Conservation (phyloP, 2,113 vertebrate genomes). For the Peucedramus taeniatus region DNA sequence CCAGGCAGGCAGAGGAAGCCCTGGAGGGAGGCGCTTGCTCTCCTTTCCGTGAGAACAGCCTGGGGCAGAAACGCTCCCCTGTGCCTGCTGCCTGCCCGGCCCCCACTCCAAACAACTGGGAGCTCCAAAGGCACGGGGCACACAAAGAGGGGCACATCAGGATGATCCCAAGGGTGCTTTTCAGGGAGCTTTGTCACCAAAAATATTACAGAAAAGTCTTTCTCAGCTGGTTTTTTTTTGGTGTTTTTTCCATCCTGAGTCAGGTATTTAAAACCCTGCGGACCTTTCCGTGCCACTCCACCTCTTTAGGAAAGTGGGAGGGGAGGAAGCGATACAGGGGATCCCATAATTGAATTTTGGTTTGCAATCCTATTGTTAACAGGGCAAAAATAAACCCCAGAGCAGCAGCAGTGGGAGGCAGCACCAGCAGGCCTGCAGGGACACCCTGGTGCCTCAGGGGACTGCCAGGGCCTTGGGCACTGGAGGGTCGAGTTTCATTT, state of each 20-base stretch:
- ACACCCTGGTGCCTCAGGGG: not conserved
- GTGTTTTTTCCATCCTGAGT: not conserved
- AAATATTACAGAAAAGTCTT: not conserved
- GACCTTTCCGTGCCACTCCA: not conserved
- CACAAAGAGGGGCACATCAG: not conserved
- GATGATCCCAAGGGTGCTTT: not conserved
- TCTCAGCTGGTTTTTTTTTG: not conserved
- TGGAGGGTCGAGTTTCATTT: not conserved
- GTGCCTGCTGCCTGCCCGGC: not conserved
- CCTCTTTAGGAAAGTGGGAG: not conserved
- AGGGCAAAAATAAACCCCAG: not conserved
- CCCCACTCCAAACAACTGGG: fast-evolving
- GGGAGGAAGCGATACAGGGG: not conserved
- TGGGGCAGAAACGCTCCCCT: not conserved
- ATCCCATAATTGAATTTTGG: not conserved
- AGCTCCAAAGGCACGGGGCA: not conserved
- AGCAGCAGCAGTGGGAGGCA: not conserved
- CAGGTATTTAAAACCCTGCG: not conserved
- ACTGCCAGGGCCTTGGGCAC: not conserved
- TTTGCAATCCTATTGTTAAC: not conserved
- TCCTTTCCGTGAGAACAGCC: not conserved
- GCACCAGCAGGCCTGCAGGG: not conserved
- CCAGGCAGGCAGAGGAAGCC: not conserved
- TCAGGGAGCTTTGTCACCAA: not conserved
- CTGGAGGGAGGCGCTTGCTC: not conserved